Evolutionary conservation across 1,140 invertebrate species (phyloP).

Genomic region (Lucilia cuprina): DNA sequence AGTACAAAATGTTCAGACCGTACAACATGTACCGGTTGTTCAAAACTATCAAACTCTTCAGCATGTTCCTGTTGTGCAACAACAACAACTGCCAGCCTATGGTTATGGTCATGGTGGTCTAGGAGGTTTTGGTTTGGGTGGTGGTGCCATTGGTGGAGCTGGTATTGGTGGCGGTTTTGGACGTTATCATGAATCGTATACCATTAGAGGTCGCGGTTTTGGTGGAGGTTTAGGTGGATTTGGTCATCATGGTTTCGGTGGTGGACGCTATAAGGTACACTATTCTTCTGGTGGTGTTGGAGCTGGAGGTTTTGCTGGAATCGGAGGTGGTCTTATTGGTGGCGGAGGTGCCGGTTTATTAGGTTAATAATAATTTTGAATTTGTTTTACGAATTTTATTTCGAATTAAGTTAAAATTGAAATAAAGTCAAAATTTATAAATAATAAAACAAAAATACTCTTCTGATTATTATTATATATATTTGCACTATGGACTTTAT

Average conservation of each 20-base stretch:
- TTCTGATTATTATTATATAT: no score
- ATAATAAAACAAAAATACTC: no score
- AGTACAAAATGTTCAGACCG: conserved; percentile 44
- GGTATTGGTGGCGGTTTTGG: conserved; percentile 54
- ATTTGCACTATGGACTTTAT: no score
- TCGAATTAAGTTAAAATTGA: no score
- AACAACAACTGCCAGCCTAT: conserved; percentile 32
- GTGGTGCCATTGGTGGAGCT: conserved; percentile 37
- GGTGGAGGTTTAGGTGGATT: conserved; percentile 43
- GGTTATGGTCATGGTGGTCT: conserved; percentile 39
- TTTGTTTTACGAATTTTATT: no score
- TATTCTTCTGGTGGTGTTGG: background rate
- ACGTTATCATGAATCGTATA: conserved; percentile 51
- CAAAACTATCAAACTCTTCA: conserved; percentile 41
- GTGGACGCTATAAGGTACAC: conserved; percentile 27
- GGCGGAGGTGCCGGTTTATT: conserved; percentile 40
- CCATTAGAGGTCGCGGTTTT: conserved; percentile 50
- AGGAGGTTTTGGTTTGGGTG: conserved; percentile 41
- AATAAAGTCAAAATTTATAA: no score
- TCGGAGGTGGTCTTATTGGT: conserved; percentile 45
- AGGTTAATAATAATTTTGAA: conserved; percentile 22
- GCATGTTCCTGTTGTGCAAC: conserved; percentile 39
- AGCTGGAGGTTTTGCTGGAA: conserved; percentile 22
- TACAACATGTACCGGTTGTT: conserved; percentile 47
- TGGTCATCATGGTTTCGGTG: conserved; percentile 35